phyloP scores from a whole-genome alignment of 2,888 invertebrate genomes.

The Thysanoteuthis rhombus region DNA sequence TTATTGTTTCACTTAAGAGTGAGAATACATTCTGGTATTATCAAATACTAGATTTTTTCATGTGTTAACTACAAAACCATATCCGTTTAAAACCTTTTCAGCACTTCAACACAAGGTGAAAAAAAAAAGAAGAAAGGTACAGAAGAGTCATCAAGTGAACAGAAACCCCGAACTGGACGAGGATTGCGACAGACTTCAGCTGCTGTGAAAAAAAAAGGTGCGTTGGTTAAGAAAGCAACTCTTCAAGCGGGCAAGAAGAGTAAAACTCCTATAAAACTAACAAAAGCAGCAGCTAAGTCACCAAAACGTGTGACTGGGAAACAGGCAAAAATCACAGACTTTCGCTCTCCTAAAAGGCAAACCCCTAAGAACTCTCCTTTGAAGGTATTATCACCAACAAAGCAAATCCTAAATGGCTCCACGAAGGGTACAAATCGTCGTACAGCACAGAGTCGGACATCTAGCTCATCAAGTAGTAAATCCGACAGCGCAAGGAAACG shows the following conservation, averaged over 20 bases:
- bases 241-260: constrained; percentile 27
- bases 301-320: neutral
- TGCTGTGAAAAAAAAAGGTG: constrained; percentile 29
- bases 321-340: constrained; percentile 31
- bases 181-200: constrained; percentile 16
- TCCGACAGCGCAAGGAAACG: constrained; percentile 22
- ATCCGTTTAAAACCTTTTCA: neutral
- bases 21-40: neutral
- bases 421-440: constrained; percentile 18
- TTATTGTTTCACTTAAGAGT: neutral
- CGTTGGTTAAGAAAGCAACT: constrained; percentile 21
- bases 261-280: constrained; percentile 22
- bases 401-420: constrained; percentile 30
- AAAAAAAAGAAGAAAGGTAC: neutral
- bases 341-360: constrained; percentile 2
- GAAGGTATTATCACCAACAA: constrained; percentile 30
- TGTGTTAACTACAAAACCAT: neutral
- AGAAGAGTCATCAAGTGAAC: constrained; percentile 15
- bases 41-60: neutral
- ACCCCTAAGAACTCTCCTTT: constrained; percentile 27
- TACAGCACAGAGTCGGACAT: neutral
- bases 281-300: constrained; percentile 17
- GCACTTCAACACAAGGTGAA: neutral
- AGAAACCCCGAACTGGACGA: neutral
- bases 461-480: neutral